Base-by-base conservation (phyloP, 2,797 vertebrate genomes). In the Siniperca undulata region DNA sequence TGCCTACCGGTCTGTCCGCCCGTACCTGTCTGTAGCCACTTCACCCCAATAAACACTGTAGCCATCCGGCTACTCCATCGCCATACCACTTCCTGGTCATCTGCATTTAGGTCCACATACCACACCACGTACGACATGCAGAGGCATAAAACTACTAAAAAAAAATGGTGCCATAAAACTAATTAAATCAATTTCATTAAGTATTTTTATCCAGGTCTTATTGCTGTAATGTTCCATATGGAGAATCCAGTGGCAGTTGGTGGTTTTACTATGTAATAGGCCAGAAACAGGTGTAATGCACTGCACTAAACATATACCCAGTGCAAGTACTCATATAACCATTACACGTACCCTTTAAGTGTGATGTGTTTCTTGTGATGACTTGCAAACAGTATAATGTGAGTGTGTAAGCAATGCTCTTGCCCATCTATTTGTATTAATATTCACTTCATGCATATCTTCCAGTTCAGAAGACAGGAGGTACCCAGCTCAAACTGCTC, bases 401-500 rank as follows among this genome's bases (percentile, higher is more conserved):
- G 7, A 13, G 8, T 27, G 11, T 56, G 10, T 40, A 16, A 13
- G 6, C 14, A 71, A 7, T 34, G 1, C 56, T 20, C 7, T 27
- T 38, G 7, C 20, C 2, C 0, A 5, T 14, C 3, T 30, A 52
- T 60, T 17, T 52, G 44, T 38, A 27, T 52, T 64, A 14, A 8
- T 34, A n/a, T 73, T 58, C 22, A 17, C 13, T 36, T 20, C 30
- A 6, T 86, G 34, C 20, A 2, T 78, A 20, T 80, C 19, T 83
- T 86, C 73, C 81, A 95, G 95, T 93, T 75, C 94, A 95, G 95
- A 97, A 97, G 92, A 93, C 85, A 0, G 96, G 96, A 0, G 97
- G 97, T 7, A 97, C 97, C 0, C 97, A 97, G 88, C 94, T 97
- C 66, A 98, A 97, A 85, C 91, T 97, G 80, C 91, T 96, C 75